These are phyloP conservation scores for Chloropsis hardwickii DNA, from an alignment of 2,113 vertebrate genomes.

Conservation along the genomic window DNA sequence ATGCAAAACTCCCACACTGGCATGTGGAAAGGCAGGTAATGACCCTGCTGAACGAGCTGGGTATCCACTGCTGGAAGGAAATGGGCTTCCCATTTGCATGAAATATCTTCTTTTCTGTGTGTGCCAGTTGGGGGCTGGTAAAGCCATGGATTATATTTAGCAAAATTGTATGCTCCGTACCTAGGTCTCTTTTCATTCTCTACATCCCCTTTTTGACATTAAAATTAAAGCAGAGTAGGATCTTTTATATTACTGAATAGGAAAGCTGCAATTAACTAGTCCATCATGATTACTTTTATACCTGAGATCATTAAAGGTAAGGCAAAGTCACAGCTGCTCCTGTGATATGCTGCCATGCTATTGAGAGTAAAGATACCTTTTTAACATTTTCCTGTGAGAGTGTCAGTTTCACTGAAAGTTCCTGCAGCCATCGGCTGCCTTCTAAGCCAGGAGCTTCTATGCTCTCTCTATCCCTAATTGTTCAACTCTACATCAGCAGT, in stretches of 20 bases:
- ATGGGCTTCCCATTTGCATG: not conserved
- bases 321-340: not conserved
- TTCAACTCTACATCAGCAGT: not conserved
- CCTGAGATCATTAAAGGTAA: not conserved
- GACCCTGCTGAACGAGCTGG: not conserved
- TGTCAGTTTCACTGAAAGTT: not conserved
- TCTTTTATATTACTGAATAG: not conserved
- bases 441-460: not conserved
- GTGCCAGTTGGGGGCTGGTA: not conserved
- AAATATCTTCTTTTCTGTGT: not conserved
- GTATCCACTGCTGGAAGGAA: not conserved
- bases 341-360: not conserved
- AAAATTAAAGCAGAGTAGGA: not conserved
- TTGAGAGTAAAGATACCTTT: not conserved
- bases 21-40: not conserved
- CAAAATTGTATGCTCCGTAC: not conserved
- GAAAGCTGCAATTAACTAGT: conserved; percentile 33
- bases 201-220: not conserved
- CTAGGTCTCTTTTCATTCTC: not conserved
- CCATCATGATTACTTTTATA: conserved; percentile 13
- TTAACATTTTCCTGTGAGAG: not conserved
- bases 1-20: fast-evolving
- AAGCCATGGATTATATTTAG: not conserved
- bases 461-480: not conserved
- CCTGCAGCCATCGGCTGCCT: not conserved